These are phyloP conservation scores for Trichonephila inaurata DNA, from an alignment of 1,140 invertebrate species.

Conservation along the genomic window DNA sequence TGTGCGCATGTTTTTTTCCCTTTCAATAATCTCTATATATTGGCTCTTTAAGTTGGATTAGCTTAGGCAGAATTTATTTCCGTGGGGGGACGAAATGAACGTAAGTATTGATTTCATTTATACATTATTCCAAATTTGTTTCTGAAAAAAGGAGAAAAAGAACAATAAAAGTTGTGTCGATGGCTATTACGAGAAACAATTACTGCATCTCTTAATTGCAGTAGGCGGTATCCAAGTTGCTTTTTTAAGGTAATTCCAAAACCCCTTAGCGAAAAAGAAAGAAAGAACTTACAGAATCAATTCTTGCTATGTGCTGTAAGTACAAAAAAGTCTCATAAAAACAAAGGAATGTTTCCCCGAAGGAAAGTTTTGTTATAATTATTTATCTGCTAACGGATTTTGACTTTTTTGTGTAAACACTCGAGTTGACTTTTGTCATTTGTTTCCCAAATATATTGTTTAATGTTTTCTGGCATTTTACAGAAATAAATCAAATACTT, in stretches of 20 bases:
- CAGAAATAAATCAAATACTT: too few relatives aligned
- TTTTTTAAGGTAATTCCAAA: constrained; percentile 17
- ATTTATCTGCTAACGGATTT: constrained; percentile 21
- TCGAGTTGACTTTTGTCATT: too few relatives aligned
- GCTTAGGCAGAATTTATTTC: too few relatives aligned
- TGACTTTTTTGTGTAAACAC: neutral
- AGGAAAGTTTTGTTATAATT: constrained; percentile 15
- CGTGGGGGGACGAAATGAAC: neutral
- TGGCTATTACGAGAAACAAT: constrained; percentile 33
- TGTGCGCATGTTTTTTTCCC: too few relatives aligned
- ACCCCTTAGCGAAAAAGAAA: neutral
- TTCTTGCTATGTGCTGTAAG: neutral
- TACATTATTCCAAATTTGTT: neutral
- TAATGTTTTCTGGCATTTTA: too few relatives aligned
- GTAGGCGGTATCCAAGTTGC: neutral
- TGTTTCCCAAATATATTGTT: too few relatives aligned
- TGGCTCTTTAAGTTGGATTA: too few relatives aligned
- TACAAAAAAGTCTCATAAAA: neutral
- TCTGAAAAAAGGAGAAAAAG: neutral
- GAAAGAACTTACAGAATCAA: constrained; percentile 16
- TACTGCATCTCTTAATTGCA: constrained; percentile 17
- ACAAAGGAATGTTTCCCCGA: neutral
- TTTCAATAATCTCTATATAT: too few relatives aligned
- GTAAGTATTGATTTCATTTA: neutral
- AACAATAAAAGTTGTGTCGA: neutral